These are phyloP conservation scores for Microtus montanus DNA, from an alignment of 2,113 vertebrate genomes.

Conservation along the genomic window DNA sequence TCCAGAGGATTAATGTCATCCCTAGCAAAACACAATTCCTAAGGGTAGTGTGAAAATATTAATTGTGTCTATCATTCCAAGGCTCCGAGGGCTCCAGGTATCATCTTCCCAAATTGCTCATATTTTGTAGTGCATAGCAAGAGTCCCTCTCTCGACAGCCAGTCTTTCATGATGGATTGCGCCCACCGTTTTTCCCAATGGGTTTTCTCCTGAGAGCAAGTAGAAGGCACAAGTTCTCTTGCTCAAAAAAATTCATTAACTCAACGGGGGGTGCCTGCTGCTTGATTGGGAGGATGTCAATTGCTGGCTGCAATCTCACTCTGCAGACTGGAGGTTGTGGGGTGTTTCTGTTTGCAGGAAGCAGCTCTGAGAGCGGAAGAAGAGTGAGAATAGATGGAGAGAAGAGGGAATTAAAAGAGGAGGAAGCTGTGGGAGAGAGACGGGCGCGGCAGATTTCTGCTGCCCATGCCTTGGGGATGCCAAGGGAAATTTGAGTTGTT, in stretches of 20 bases:
- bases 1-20: not conserved
- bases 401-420: conserved; percentile 54
- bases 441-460: not conserved
- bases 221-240: conserved; percentile 44
- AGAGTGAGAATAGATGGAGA: conserved; percentile 44
- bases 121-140: not conserved
- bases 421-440: conserved; percentile 65
- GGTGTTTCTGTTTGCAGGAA: conserved; percentile 78
- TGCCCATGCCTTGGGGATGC: conserved; percentile 24
- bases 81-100: not conserved
- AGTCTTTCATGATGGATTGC: not conserved
- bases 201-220: conserved; percentile 18
- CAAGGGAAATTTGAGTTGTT: not conserved
- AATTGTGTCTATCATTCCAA: not conserved
- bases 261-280: conserved; percentile 27
- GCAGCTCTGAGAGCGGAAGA: conserved; percentile 65
- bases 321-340: conserved; percentile 40
- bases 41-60: not conserved
- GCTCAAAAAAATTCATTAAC: conserved; percentile 49
- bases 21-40: not conserved
- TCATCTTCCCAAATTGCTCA: conserved; percentile 18
- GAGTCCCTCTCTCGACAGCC: not conserved
- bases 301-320: conserved; percentile 44
- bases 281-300: not conserved
- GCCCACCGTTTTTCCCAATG: not conserved